Percentiles rank a stretch among this genome's conserved stretches.
Conservation (phyloP, 2,113 vertebrate genomes). For the Nothoprocta perdicaria region DNA sequence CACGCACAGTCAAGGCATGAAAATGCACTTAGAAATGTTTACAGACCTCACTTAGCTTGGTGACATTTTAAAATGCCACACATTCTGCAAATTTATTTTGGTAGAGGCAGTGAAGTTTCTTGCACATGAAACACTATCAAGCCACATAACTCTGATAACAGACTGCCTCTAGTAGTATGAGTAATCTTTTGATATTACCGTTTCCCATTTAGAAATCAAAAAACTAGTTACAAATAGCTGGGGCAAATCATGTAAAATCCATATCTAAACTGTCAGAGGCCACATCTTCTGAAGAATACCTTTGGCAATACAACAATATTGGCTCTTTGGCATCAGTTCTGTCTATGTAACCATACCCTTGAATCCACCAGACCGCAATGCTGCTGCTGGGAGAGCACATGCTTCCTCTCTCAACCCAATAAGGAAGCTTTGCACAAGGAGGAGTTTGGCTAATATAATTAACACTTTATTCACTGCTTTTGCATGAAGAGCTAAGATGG, state of each 20-base stretch:
- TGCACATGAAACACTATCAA: not conserved
- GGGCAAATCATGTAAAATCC: not conserved
- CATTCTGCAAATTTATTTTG: not conserved
- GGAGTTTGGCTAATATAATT: not conserved
- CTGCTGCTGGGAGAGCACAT: not conserved
- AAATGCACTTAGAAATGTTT: conserved; percentile 27
- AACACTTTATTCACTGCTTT: not conserved
- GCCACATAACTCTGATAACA: not conserved
- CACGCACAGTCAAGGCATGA: not conserved
- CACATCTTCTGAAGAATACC: not conserved
- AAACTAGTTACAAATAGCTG: not conserved
- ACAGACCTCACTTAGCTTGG: conserved; percentile 21
- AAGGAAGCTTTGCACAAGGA: not conserved
- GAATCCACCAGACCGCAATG: not conserved
- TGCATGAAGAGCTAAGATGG: not conserved
- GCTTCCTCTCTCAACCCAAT: not conserved
- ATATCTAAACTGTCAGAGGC: not conserved
- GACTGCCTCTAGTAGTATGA: not conserved
- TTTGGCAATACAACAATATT: not conserved
- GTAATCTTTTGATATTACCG: not conserved
- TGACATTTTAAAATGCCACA: conserved; percentile 39
- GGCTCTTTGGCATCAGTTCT: not conserved
- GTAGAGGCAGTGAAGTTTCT: not conserved
- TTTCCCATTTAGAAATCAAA: not conserved
- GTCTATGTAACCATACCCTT: not conserved